These are phyloP conservation scores for Abscondita cerata DNA, from an alignment of 2,888 invertebrate genomes.

Conservation along the genomic window DNA sequence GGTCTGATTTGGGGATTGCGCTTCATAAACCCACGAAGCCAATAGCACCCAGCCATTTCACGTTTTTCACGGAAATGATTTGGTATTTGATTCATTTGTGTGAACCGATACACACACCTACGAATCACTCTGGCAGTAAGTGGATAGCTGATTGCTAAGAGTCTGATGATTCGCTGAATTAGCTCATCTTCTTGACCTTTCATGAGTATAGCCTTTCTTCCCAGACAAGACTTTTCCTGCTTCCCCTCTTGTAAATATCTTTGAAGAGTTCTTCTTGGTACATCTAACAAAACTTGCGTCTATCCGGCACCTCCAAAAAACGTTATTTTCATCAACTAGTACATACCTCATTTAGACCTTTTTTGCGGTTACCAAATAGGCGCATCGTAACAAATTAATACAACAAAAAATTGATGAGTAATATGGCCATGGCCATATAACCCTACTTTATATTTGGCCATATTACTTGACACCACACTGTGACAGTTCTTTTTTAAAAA, in stretches of 20 bases:
- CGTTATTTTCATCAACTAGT: no score
- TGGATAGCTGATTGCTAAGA: not conserved
- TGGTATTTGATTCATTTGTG: not conserved
- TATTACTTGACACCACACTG: no score
- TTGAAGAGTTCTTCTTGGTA: not conserved
- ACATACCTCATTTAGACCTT: no score
- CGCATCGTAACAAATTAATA: no score
- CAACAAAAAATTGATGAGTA: no score
- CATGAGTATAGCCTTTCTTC: not conserved
- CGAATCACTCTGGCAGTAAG: not conserved
- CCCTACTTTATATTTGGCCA: no score
- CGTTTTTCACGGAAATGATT: not conserved
- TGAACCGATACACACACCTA: not conserved
- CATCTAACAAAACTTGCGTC: no score
- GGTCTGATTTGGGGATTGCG: conserved; percentile 32
- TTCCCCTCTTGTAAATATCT: not conserved
- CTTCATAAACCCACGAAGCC: conserved; percentile 26
- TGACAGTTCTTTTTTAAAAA: no score
- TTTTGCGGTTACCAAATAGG: no score
- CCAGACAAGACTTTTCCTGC: not conserved
- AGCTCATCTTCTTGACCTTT: not conserved
- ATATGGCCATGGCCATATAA: no score
- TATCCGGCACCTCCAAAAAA: no score
- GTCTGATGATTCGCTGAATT: not conserved
- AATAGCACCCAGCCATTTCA: conserved; percentile 6